phyloP scores from a whole-genome alignment of 1,140 invertebrate species.

The honey bee (Apis mellifera) region Amel_HAv3.1 CM009931.2:7599501-7600000 shows the following conservation, averaged over 20 bases:
- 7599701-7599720: too few species aligned
- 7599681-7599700: too few species aligned
- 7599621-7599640: too few species aligned
- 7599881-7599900: background rate
- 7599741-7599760: too few species aligned
- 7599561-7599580: too few species aligned
- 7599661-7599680: too few species aligned
- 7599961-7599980: background rate
- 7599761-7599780: background rate
- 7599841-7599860: constrained; percentile 37
- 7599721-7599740: too few species aligned
- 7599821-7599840: constrained; percentile 55
- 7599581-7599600: too few species aligned
- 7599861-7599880: background rate
- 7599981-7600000: background rate
- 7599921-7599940: background rate
- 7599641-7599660: too few species aligned
- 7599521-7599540: too few species aligned
- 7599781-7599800: background rate
- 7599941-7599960: background rate
- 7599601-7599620: too few species aligned
- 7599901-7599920: background rate
- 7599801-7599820: constrained; percentile 34
- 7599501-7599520: background rate
- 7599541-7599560: too few species aligned